Evolutionary conservation across 2,888 invertebrate species (phyloP).

Genomic region (Ophion ellenae): DNA sequence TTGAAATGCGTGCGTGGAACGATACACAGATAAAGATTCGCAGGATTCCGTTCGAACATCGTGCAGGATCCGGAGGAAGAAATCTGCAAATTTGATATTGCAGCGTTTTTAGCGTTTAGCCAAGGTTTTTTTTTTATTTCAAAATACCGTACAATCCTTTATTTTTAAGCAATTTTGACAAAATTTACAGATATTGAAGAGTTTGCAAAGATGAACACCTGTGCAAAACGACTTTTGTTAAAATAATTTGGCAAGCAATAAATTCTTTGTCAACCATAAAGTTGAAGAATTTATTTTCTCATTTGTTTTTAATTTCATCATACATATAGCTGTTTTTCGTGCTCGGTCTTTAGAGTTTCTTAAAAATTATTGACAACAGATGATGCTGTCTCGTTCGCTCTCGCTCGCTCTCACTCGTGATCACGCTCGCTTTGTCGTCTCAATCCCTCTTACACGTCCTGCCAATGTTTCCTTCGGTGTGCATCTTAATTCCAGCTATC

Average conservation of each 20-base stretch:
- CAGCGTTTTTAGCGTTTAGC: too few species aligned
- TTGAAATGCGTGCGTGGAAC: too few species aligned
- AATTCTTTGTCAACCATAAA: not conserved
- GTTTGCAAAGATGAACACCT: too few species aligned
- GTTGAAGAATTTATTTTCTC: not conserved
- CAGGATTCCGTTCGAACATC: too few species aligned
- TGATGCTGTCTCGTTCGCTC: constrained; percentile 8
- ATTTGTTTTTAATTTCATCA: not conserved
- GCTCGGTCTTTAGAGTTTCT: not conserved
- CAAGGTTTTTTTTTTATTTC: too few species aligned
- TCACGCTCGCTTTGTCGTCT: not conserved
- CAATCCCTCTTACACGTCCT: not conserved
- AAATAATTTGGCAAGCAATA: not conserved
- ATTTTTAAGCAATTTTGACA: too few species aligned
- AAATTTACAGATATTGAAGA: too few species aligned
- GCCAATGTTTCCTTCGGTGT: not conserved
- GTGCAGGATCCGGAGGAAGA: too few species aligned
- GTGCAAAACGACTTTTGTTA: too few species aligned
- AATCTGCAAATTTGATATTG: too few species aligned
- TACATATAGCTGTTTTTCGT: not conserved
- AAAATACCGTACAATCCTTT: too few species aligned
- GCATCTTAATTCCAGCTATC: not conserved
- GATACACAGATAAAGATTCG: too few species aligned
- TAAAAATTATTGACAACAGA: not conserved
- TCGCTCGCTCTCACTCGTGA: not conserved